These are phyloP conservation scores for Cryptosula pallasiana DNA, from an alignment of 2,888 invertebrate species.

Conservation along the genomic window DNA sequence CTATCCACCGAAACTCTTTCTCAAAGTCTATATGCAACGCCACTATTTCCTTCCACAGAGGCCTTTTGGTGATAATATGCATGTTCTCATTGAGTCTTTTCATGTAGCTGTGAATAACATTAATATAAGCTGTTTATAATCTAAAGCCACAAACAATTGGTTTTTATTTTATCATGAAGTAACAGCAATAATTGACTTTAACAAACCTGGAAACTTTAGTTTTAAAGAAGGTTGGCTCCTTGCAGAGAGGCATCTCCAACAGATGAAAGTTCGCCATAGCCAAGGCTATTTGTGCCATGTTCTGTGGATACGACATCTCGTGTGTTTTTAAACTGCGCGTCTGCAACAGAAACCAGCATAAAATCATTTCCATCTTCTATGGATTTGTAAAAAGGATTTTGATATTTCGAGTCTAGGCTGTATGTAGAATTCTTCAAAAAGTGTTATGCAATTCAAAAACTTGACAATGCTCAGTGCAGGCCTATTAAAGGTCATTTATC, in stretches of 20 bases:
- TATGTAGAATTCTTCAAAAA: too few species aligned
- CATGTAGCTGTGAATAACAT: neutral
- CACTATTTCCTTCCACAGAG: slow-evolving; percentile 1
- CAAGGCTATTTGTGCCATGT: slow-evolving; percentile 75
- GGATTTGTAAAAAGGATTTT: too few species aligned
- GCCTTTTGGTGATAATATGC: neutral
- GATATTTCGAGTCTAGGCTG: too few species aligned
- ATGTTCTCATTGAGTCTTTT: neutral
- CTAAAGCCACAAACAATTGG: too few species aligned
- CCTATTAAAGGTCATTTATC: too few species aligned
- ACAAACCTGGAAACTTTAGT: slow-evolving; percentile 72
- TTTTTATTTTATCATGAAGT: too few species aligned
- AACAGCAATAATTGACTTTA: too few species aligned
- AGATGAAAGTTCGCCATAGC: slow-evolving; percentile 90
- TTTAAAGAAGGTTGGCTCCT: slow-evolving; percentile 92
- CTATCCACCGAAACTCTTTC: neutral
- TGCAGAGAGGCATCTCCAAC: slow-evolving; percentile 83
- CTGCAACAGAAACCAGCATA: slow-evolving; percentile 61
- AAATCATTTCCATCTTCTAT: too few species aligned
- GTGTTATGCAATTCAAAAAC: too few species aligned
- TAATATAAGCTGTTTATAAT: too few species aligned
- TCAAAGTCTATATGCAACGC: neutral
- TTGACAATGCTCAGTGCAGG: too few species aligned
- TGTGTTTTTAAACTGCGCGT: slow-evolving; percentile 76
- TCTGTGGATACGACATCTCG: slow-evolving; percentile 72